Percentiles rank a stretch among this genome's conserved stretches.
Evolutionary conservation across 2,888 invertebrate species (phyloP).

Genomic region (Peribatodes rhomboidaria): DNA sequence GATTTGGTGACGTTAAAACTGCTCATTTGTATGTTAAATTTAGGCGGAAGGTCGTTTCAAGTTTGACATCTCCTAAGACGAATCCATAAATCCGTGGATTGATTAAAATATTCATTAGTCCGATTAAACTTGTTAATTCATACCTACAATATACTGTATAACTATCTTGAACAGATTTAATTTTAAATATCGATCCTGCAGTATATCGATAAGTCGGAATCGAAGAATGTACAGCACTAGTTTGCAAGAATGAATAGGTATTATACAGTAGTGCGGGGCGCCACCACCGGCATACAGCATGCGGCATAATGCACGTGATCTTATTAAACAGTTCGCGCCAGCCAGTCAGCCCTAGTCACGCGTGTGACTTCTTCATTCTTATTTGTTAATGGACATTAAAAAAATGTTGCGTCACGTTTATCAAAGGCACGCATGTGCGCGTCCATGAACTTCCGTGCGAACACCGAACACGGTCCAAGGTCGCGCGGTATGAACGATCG

Average conservation of each 20-base stretch:
- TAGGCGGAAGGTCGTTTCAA: constrained; percentile 51
- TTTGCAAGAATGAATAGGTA: constrained; percentile 4
- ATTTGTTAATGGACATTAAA: constrained; percentile 42
- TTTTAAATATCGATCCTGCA: neutral
- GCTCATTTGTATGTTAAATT: constrained; percentile 53
- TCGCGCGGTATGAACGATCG: constrained; percentile 71
- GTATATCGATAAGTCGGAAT: constrained; percentile 13
- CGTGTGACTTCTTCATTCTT: constrained; percentile 35
- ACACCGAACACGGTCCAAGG: constrained; percentile 72
- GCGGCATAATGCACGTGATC: constrained; percentile 19
- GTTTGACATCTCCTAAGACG: constrained; percentile 22
- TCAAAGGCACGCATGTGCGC: constrained; percentile 53
- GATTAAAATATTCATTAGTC: constrained; percentile 10
- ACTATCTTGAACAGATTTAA: neutral
- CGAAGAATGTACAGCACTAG: constrained; percentile 13
- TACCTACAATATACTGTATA: neutral
- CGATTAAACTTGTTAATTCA: neutral
- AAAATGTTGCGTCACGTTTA: constrained; percentile 48
- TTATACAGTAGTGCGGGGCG: constrained; percentile 32
- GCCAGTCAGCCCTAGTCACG: constrained; percentile 34
- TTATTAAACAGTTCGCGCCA: constrained; percentile 32
- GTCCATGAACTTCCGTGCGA: constrained; percentile 83
- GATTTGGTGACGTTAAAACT: constrained; percentile 51
- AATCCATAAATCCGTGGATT: constrained; percentile 13
- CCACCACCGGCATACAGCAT: constrained; percentile 1